phyloP scores from a whole-genome alignment of 2,797 vertebrate species.

The Buceros bicornis region DNA sequence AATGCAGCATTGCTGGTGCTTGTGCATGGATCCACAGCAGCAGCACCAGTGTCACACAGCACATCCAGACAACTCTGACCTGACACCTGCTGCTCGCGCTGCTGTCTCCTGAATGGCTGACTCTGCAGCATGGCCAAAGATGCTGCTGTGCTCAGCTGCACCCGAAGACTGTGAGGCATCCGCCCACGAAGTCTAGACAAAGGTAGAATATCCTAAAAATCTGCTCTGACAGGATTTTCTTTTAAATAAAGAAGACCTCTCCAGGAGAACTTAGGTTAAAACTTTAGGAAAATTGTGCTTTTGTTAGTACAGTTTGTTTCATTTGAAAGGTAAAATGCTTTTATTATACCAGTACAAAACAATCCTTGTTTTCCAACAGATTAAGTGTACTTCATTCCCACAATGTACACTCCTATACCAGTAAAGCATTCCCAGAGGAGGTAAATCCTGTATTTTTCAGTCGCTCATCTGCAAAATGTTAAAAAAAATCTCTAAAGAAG shows the following conservation, averaged over 20 bases:
- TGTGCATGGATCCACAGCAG: fast-evolving
- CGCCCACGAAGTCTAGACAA: background rate
- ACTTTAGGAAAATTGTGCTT: background rate
- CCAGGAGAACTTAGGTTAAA: background rate
- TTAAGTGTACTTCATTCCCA: background rate
- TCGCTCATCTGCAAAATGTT: background rate
- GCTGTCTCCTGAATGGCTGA: background rate
- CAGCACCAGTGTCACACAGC: background rate
- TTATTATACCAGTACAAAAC: background rate
- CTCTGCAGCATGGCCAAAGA: background rate
- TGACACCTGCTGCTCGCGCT: fast-evolving
- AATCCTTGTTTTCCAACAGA: background rate
- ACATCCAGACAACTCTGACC: background rate
- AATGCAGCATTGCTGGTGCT: background rate
- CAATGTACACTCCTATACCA: background rate
- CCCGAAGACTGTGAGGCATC: background rate
- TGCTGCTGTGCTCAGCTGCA: background rate
- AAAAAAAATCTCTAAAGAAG: background rate
- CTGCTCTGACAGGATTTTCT: background rate
- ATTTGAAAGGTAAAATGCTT: background rate
- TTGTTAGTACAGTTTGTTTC: background rate
- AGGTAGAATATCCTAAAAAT: conserved; percentile 41
- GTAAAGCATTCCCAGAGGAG: background rate
- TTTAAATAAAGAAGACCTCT: background rate
- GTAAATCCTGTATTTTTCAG: background rate